Evolutionary conservation across 1,140 invertebrate genomes (phyloP).

Genomic region (Idris sp.): DNA sequence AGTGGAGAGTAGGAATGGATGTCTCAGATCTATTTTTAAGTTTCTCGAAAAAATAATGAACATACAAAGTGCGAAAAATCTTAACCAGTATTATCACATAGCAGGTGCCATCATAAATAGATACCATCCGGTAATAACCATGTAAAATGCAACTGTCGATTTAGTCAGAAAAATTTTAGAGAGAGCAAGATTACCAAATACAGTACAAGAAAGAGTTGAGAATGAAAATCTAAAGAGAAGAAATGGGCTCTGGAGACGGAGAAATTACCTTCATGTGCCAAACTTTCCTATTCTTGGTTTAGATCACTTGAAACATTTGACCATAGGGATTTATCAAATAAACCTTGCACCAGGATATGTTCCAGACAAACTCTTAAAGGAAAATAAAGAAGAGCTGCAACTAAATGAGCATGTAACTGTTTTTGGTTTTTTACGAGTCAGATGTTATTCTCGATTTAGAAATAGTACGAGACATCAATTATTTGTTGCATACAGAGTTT

Average conservation of each 20-base stretch:
- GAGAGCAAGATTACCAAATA: conserved; percentile 13
- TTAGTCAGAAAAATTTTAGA: conserved; percentile 28
- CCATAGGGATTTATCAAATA: conserved; percentile 36
- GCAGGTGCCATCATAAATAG: conserved; percentile 38
- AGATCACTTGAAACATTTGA: conserved; percentile 33
- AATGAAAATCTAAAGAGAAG: conserved; percentile 13
- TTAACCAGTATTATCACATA: conserved; percentile 20
- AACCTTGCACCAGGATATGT: conserved; percentile 21
- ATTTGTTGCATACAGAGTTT: conserved; percentile 3
- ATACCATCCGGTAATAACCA: conserved; percentile 17
- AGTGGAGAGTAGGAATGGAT: too few relatives aligned
- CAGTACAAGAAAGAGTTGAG: conserved; percentile 33
- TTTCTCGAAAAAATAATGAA: too few relatives aligned
- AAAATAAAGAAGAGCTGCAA: too few relatives aligned
- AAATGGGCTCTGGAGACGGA: conserved; percentile 29
- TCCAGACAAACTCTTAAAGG: conserved; percentile 1
- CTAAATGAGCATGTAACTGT: conserved; percentile 8
- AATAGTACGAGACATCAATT: conserved; percentile 28
- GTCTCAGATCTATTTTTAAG: too few relatives aligned
- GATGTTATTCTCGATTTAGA: conserved; percentile 14
- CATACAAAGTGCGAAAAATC: too few relatives aligned
- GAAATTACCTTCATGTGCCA: conserved; percentile 19
- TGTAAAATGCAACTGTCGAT: conserved; percentile 12
- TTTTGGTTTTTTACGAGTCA: conserved; percentile 14
- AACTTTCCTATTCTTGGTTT: conserved; percentile 39